Evolutionary conservation across 2,797 vertebrate genomes (phyloP).

Genomic region (Hippocampus kuda): DNA sequence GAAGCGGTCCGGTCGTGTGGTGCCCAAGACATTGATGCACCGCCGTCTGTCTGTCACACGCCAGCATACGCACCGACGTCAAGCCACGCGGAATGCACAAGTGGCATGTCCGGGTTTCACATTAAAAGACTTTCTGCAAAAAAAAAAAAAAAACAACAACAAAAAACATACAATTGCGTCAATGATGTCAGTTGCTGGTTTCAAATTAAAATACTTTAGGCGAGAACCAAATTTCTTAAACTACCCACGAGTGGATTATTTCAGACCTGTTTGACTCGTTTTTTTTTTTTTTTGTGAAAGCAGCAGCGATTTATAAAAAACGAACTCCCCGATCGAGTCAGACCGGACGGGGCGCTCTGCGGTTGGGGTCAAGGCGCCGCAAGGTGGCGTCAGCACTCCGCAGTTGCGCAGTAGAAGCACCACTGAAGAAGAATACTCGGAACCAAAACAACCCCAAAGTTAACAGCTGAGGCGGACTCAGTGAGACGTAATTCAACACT

Average conservation of each 20-base stretch:
- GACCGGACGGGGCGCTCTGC: neutral
- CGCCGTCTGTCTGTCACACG: constrained; percentile 7
- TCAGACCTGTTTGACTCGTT: neutral
- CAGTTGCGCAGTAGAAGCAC: constrained; percentile 18
- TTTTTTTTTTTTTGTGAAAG: neutral
- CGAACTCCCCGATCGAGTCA: neutral
- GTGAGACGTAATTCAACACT: constrained; percentile 1
- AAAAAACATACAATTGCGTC: neutral
- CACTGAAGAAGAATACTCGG: constrained; percentile 17
- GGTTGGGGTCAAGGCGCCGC: neutral
- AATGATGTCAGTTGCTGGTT: neutral
- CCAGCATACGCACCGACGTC: constrained; percentile 3
- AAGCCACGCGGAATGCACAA: neutral
- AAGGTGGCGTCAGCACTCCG: constrained; percentile 20
- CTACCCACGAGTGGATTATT: no score
- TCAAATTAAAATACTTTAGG: constrained; percentile 21
- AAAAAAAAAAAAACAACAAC: neutral
- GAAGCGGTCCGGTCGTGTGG: constrained; percentile 9
- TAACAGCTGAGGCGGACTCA: constrained; percentile 21
- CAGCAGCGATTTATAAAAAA: neutral
- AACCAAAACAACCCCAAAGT: constrained; percentile 47
- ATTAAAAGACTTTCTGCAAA: neutral
- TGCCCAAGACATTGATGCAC: constrained; percentile 39
- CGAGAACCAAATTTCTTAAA: no score
- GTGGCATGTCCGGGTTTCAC: neutral